Base-by-base conservation (phyloP, 2,888 invertebrate genomes). In the Sminthurides aquaticus region DNA sequence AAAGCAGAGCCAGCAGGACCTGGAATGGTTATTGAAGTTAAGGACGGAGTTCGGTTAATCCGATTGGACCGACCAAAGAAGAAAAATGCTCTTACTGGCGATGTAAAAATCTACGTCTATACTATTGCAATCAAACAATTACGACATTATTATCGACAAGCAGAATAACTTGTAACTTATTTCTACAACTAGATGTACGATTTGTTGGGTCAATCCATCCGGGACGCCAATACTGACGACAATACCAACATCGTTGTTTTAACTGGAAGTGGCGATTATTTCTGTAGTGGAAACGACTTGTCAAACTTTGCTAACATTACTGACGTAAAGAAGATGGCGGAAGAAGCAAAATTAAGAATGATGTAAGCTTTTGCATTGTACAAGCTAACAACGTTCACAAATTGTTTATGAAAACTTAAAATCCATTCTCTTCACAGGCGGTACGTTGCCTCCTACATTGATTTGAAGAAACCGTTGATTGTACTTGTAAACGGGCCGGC, bases 401-500 rank as follows among this genome's bases (percentile, higher is more conserved):
- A n/a, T n/a, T n/a, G n/a, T n/a, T n/a, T n/a, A n/a, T n/a, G n/a
- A n/a, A n/a, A n/a, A n/a, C n/a, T n/a, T n/a, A 34, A 34, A 15
- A 15, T 34, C 8, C 43, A 34, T 34, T 34, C 60, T 64, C 61
- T 52, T 76, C 80, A 82, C 65, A 86, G 85, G 74, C 80, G 84
- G 3, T 88, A 89, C 79, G 83, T 94, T 1, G 81, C 83, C 66
- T 82, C 89, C 0, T 87, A 93, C 73, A 90, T 95, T 70, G 85
- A 86, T 71, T 94, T 91, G 78, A 90, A 91, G 0, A 99, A 98
- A 79, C 80, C 94, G 43, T 78, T 98, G 54, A 83, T 97, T 69
- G 90, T 88, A 18, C 80, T 95, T 65, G 87, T 97, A 0, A 96
- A 98, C 82, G 98, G 98, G 1, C 95, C 95, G 52, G 92, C 94